Evolutionary conservation across 2,888 invertebrate genomes (phyloP).

Genomic region (Hirudinaria manillensis): DNA sequence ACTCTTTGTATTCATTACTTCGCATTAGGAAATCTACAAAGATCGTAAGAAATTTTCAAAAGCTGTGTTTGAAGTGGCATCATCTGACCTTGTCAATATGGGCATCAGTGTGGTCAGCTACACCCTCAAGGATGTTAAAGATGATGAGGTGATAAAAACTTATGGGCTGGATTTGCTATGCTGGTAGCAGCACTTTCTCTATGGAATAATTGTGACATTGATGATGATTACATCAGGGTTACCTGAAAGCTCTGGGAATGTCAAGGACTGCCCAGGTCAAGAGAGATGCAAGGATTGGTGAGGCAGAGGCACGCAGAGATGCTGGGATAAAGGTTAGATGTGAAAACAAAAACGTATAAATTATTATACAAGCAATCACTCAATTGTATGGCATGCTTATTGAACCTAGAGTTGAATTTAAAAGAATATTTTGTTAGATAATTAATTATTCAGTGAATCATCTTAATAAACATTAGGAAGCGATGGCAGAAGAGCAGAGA

Average conservation of each 20-base stretch:
- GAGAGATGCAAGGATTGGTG: slow-evolving; percentile 88
- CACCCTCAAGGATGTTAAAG: slow-evolving; percentile 54
- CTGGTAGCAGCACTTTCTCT: background rate
- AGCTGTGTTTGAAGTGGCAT: slow-evolving; percentile 55
- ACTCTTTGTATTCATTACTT: background rate
- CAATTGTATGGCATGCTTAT: too few relatives aligned
- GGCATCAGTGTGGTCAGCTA: slow-evolving; percentile 55
- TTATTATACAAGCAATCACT: too few relatives aligned
- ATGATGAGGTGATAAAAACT: slow-evolving; percentile 49
- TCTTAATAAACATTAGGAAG: slow-evolving; percentile 60
- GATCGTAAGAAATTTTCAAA: slow-evolving; percentile 55
- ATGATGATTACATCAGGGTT: slow-evolving; percentile 58
- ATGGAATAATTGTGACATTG: background rate
- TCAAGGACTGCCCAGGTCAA: slow-evolving; percentile 53
- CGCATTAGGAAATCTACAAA: slow-evolving; percentile 54
- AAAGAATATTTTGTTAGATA: background rate
- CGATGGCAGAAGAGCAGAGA: slow-evolving; percentile 89
- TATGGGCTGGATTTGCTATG: background rate
- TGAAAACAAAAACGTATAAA: background rate
- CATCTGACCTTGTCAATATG: slow-evolving; percentile 55
- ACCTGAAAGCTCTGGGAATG: slow-evolving; percentile 76
- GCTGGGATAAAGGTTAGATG: slow-evolving; percentile 68
- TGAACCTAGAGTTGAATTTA: background rate
- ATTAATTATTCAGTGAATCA: background rate
- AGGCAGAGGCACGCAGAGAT: slow-evolving; percentile 83